Conservation (phyloP, 2,888 invertebrate species). For the Lycophotia porphyrea region DNA sequence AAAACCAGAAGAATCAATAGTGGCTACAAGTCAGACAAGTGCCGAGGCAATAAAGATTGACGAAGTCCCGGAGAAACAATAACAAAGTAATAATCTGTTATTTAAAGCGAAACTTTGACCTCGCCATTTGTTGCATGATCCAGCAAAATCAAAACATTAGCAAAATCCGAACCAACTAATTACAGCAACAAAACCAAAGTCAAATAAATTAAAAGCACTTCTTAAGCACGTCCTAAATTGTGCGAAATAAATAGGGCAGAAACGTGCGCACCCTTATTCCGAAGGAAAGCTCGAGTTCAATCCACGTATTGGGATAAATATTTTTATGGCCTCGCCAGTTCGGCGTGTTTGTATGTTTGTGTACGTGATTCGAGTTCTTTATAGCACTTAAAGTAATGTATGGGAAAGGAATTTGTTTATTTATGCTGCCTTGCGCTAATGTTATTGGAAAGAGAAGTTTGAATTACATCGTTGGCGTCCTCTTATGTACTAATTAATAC, state of each 20-base stretch:
- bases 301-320: slow-evolving; percentile 35
- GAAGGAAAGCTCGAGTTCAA: slow-evolving; percentile 1
- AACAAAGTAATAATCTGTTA: background rate
- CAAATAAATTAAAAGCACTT: background rate
- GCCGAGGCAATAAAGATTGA: background rate
- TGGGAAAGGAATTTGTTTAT: slow-evolving; percentile 7
- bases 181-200: background rate
- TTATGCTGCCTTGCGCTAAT: background rate
- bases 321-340: slow-evolving; percentile 28
- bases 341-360: slow-evolving; percentile 29
- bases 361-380: slow-evolving; percentile 31
- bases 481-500: background rate
- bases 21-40: background rate
- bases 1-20: background rate
- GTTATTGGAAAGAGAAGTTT: background rate
- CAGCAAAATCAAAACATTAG: background rate
- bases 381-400: slow-evolving; percentile 11
- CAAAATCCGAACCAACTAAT: background rate
- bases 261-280: slow-evolving; percentile 10
- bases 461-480: background rate
- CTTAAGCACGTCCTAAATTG: slow-evolving; percentile 6
- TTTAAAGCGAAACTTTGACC: background rate
- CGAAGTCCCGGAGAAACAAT: background rate
- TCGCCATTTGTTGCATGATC: background rate
- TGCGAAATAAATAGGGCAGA: slow-evolving; percentile 8